Percentiles rank a stretch among this genome's conserved stretches.
phyloP scores from a whole-genome alignment of 2,888 invertebrate species.

The Lydus trimaculatus region DNA sequence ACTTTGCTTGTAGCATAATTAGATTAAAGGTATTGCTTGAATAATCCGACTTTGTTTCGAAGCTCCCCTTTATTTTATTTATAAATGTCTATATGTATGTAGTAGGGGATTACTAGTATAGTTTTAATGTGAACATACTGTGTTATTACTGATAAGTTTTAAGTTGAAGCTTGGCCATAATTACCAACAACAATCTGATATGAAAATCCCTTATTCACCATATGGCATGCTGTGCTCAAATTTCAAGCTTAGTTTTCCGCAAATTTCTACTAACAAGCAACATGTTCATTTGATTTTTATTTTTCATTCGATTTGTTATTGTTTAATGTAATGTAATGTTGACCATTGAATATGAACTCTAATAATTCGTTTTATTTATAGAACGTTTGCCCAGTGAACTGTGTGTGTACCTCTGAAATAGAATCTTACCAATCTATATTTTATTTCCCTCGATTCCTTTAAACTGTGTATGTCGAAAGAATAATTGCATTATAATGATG shows the following conservation, averaged over 20 bases:
- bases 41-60: neutral
- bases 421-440: neutral
- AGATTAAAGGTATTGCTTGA: neutral
- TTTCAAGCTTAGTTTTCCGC: neutral
- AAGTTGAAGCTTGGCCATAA: neutral
- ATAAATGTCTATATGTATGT: neutral
- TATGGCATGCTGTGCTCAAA: neutral
- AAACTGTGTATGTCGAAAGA: too few species aligned
- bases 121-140: neutral
- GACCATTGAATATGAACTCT: neutral
- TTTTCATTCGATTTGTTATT: neutral
- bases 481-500: neutral
- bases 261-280: neutral
- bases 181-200: neutral
- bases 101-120: neutral
- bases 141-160: neutral
- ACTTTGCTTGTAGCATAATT: neutral
- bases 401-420: too few species aligned
- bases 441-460: neutral
- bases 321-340: neutral
- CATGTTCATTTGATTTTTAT: neutral
- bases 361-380: neutral
- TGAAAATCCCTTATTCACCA: neutral
- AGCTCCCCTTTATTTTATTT: neutral
- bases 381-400: too few species aligned